Evolutionary conservation across 2,888 invertebrate genomes (phyloP).

Genomic region (Orchestes rusci): DNA sequence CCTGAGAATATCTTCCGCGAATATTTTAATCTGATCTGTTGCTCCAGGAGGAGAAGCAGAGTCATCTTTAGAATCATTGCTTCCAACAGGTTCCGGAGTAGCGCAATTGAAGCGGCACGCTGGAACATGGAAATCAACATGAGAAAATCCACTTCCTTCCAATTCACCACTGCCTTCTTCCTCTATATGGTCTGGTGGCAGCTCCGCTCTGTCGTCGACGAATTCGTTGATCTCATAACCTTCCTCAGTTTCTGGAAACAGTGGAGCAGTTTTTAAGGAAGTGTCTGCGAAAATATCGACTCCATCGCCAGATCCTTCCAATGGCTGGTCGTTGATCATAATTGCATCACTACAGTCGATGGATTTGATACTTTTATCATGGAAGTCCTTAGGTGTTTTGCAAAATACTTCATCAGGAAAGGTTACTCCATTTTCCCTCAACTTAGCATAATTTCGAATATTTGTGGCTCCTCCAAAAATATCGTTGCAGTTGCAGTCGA

Average conservation of each 20-base stretch:
- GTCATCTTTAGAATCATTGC: slow-evolving; percentile 30
- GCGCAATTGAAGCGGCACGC: slow-evolving; percentile 35
- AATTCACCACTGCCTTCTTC: slow-evolving; percentile 30
- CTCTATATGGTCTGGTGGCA: slow-evolving; percentile 13
- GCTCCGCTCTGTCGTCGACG: slow-evolving; percentile 22
- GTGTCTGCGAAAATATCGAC: slow-evolving; percentile 25
- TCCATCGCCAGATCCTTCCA: slow-evolving; percentile 31
- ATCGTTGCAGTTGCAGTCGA: slow-evolving; percentile 65
- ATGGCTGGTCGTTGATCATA: slow-evolving; percentile 34
- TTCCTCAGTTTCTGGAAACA: slow-evolving; percentile 25
- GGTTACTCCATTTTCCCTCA: slow-evolving; percentile 39
- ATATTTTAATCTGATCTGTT: slow-evolving; percentile 34
- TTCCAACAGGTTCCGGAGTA: slow-evolving; percentile 32
- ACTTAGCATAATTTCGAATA: slow-evolving; percentile 54
- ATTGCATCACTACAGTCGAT: slow-evolving; percentile 32
- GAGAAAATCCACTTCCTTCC: slow-evolving; percentile 36
- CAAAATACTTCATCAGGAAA: slow-evolving; percentile 37
- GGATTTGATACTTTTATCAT: slow-evolving; percentile 29
- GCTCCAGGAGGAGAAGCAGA: slow-evolving; percentile 32
- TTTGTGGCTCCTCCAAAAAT: too few relatives aligned
- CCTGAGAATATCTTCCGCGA: slow-evolving; percentile 33
- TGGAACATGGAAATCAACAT: slow-evolving; percentile 24
- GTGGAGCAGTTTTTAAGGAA: slow-evolving; percentile 14
- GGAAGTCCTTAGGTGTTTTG: slow-evolving; percentile 33
- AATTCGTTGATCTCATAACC: slow-evolving; percentile 24